A percentile compares a stretch with the other conserved stretches of the same genome.
Evolutionary conservation across 2,797 vertebrate species (phyloP).

Genomic region (Merluccius polli): DNA sequence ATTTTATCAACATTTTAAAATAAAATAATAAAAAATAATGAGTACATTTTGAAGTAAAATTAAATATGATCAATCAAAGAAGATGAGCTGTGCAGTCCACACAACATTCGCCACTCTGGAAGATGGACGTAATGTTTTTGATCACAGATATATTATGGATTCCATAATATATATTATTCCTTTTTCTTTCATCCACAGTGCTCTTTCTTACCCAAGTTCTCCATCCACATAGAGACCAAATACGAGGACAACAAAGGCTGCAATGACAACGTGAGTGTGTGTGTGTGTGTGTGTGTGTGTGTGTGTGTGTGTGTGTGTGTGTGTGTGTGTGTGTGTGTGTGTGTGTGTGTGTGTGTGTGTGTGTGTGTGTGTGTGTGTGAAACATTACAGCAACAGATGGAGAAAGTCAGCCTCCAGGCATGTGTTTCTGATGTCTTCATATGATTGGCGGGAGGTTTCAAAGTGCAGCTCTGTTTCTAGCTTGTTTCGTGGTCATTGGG

Average conservation of each 20-base stretch:
- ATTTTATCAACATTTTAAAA: too few species aligned
- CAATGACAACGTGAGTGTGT: constrained; percentile 84
- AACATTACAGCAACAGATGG: neutral
- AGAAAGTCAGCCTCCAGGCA: neutral
- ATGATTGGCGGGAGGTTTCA: neutral
- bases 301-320: constrained; percentile 5
- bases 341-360: neutral
- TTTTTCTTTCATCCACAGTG: constrained; percentile 74
- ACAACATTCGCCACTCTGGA: too few species aligned
- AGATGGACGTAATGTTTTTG: too few species aligned
- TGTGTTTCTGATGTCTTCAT: neutral
- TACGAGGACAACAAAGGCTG: constrained; percentile 76
- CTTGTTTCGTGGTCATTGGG: neutral
- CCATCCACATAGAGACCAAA: constrained; percentile 89
- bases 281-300: neutral
- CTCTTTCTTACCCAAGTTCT: constrained; percentile 90
- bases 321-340: neutral
- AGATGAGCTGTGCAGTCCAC: too few species aligned
- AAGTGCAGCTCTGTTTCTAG: neutral
- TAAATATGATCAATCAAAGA: too few species aligned
- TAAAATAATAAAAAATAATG: too few species aligned
- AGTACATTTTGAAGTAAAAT: too few species aligned
- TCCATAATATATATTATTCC: neutral
- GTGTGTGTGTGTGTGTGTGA: neutral
- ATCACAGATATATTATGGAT: too few species aligned